Evolutionary conservation across 2,888 invertebrate species (phyloP).

Genomic region (Cephalotes varians): DNA sequence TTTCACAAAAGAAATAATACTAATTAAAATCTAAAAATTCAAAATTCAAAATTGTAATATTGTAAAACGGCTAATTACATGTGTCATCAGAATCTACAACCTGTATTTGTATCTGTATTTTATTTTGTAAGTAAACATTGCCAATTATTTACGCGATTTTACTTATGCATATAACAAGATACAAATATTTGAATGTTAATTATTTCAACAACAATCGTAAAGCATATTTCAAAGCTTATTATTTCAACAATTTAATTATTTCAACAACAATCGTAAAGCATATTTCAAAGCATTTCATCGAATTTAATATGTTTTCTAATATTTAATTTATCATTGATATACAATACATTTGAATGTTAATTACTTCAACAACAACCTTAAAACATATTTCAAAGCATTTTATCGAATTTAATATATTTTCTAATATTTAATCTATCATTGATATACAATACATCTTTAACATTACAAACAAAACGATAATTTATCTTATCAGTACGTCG

Average conservation of each 20-base stretch:
- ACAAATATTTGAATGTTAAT: too few species aligned
- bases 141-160: not conserved
- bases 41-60: not conserved
- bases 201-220: too few species aligned
- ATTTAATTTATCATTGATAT: not conserved
- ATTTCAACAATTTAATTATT: too few species aligned
- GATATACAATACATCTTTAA: not conserved
- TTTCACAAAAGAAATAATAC: too few species aligned
- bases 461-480: not conserved
- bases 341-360: too few species aligned
- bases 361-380: not conserved
- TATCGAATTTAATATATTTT: not conserved
- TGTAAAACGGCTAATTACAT: not conserved
- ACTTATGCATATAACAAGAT: not conserved
- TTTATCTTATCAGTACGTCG: slow-evolving; percentile 35
- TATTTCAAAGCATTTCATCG: too few species aligned
- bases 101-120: not conserved
- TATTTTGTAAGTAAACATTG: not conserved
- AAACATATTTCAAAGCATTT: not conserved
- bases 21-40: too few species aligned
- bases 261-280: too few species aligned
- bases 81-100: not conserved
- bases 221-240: too few species aligned
- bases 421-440: not conserved
- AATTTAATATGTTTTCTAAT: not conserved